phyloP scores from a whole-genome alignment of 2,113 vertebrate genomes.

The Jaculus jaculus region DNA sequence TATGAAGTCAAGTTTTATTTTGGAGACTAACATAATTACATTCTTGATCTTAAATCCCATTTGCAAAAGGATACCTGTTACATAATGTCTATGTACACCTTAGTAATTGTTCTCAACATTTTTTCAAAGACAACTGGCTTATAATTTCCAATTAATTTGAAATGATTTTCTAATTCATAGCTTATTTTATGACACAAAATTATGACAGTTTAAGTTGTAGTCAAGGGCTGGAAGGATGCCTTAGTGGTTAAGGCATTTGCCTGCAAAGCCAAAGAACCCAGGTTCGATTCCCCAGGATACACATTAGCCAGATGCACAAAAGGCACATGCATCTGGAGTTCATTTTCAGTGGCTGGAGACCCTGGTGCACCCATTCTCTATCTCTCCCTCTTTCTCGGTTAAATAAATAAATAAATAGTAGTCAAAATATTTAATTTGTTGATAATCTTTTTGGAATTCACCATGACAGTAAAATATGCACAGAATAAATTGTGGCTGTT shows the following conservation, averaged over 20 bases:
- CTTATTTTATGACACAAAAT: not conserved
- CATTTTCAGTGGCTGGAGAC: no score
- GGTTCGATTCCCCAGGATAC: no score
- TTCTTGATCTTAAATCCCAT: not conserved
- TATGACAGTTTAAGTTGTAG: not conserved
- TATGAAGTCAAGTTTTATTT: not conserved
- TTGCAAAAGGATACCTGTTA: not conserved
- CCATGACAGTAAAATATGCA: not conserved
- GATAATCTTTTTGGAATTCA: not conserved
- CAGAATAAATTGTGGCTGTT: not conserved
- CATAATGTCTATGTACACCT: not conserved
- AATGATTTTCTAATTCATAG: not conserved
- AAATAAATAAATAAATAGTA: no score
- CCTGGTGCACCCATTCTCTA: no score
- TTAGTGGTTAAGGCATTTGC: no score
- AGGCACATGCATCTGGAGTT: no score
- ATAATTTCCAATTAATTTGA: not conserved
- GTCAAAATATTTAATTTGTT: not conserved
- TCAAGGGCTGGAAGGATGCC: no score
- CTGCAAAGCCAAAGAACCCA: no score
- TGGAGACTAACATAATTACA: not conserved
- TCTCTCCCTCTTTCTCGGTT: no score
- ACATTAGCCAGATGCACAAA: no score
- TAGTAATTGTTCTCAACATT: conserved; percentile 13
- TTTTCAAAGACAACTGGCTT: not conserved